A percentile compares a stretch with the other conserved stretches of the same genome.
These are phyloP conservation scores for Ceyx margarethae DNA, from an alignment of 2,113 vertebrate species.

Conservation along the genomic window DNA sequence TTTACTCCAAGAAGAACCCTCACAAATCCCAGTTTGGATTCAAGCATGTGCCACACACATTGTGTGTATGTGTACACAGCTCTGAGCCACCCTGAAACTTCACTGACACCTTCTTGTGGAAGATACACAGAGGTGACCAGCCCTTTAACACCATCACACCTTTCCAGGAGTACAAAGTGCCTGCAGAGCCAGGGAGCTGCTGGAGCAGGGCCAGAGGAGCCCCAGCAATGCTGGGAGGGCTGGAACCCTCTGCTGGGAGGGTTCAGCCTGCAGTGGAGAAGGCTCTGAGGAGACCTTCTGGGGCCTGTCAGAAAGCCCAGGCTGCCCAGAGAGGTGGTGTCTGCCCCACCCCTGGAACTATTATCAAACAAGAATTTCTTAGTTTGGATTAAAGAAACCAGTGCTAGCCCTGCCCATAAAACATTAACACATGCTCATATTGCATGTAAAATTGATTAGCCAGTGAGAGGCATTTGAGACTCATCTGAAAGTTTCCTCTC, in stretches of 20 bases:
- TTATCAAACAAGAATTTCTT: neutral
- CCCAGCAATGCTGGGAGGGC: neutral
- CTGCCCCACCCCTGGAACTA: too few species aligned
- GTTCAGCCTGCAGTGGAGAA: too few species aligned
- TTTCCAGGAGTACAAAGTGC: neutral
- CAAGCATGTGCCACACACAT: fast-evolving
- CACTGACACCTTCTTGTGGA: neutral
- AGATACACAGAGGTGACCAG: neutral
- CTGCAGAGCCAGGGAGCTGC: neutral
- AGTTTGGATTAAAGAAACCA: neutral
- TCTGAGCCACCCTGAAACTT: neutral
- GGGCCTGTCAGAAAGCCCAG: too few species aligned
- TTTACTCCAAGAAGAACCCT: neutral
- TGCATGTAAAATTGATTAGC: neutral
- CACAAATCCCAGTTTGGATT: neutral
- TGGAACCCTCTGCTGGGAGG: too few species aligned
- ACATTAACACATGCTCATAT: fast-evolving
- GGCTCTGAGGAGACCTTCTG: too few species aligned
- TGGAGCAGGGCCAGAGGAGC: neutral
- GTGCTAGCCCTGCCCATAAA: neutral
- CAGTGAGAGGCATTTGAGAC: neutral
- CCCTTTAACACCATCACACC: fast-evolving
- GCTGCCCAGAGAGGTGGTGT: too few species aligned
- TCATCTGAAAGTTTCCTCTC: neutral
- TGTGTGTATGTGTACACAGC: neutral